Base-by-base conservation (phyloP, 2,888 invertebrate species). In the Macrophya alboannulata region DNA sequence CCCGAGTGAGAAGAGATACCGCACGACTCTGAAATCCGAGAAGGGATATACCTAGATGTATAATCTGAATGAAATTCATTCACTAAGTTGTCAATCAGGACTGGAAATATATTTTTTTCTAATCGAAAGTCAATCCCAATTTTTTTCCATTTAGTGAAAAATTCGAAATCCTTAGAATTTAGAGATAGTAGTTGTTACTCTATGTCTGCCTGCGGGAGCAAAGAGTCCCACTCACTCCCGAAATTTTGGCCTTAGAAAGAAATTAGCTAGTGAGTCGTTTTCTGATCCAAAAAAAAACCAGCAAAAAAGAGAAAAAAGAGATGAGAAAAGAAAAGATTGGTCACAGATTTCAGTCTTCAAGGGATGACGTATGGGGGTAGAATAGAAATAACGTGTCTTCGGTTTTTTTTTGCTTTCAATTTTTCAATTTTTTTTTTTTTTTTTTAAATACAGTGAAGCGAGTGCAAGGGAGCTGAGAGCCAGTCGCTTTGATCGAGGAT, bases 401-500 rank as follows among this genome's bases (percentile, higher is more conserved):
- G 31, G 31, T 68, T 31, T 9, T 31, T 3, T 8, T 5, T 31
- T 31, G 31, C 31, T 31, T 31, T 31, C 31, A 31, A 31, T 31
- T 31, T 31, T 31, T 31, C 3, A 31, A 31, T 31, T 31, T 68
- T 31, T 9, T 31, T 3, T 8, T 5, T 31, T 15, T 25, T 31
- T 68, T 12, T 31, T 31, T 4, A 15, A 37, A 68, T 31, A 31
- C 1, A 68, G 31, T 25, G 2, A 68, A 68, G 25, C 31, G 4
- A 68, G 68, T 31, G 37, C 31, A 37, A 12, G 68, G 17, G 40
- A 40, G 71, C 40, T 40, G 6, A 0, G 71, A 31, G 40, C 37
- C 17, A 71, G 71, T 71, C 17, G n/a, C 15, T 71, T 71, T 71
- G 71, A 71, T 87, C 88, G 85, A 87, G 87, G 88, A 87, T 86